A percentile compares a stretch with the other conserved stretches of the same genome.
phyloP scores from a whole-genome alignment of 2,113 vertebrate species.

The Hippocampus guttulatus region DNA sequence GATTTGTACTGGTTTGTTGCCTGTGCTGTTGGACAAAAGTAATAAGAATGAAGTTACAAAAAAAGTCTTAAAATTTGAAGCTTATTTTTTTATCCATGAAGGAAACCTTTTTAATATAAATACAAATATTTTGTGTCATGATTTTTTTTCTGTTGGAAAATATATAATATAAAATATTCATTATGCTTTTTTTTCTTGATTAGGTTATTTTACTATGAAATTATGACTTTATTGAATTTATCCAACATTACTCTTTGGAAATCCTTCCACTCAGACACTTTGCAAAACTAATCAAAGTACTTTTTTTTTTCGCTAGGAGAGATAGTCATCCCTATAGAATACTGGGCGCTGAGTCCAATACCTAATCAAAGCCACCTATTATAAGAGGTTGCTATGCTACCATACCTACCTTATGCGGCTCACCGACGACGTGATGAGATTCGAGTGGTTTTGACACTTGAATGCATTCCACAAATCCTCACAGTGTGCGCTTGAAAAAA shows the following conservation, averaged over 20 bases:
- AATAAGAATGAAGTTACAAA: too few relatives aligned
- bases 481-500: slow-evolving; percentile 36
- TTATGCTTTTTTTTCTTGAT: too few relatives aligned
- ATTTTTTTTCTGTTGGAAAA: too few relatives aligned
- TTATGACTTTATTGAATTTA: too few relatives aligned
- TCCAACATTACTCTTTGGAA: background rate
- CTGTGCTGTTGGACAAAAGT: too few relatives aligned
- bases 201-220: too few relatives aligned
- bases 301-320: background rate
- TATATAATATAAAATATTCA: too few relatives aligned
- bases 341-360: slow-evolving; percentile 20
- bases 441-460: slow-evolving; percentile 54
- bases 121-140: too few relatives aligned
- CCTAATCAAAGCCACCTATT: slow-evolving; percentile 39
- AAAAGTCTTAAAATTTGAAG: too few relatives aligned
- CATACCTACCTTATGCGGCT: slow-evolving; percentile 52
- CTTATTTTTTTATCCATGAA: too few relatives aligned
- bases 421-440: slow-evolving; percentile 51
- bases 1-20: too few relatives aligned
- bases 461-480: slow-evolving; percentile 45
- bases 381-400: slow-evolving; percentile 67
- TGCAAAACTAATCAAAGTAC: background rate
- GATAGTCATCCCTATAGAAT: slow-evolving; percentile 22
- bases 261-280: background rate
- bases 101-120: too few relatives aligned